A percentile compares a stretch with the other conserved stretches of the same genome.
These are phyloP conservation scores for Xylocopa sonorina DNA, from an alignment of 1,140 invertebrate species.

Conservation along the genomic window DNA sequence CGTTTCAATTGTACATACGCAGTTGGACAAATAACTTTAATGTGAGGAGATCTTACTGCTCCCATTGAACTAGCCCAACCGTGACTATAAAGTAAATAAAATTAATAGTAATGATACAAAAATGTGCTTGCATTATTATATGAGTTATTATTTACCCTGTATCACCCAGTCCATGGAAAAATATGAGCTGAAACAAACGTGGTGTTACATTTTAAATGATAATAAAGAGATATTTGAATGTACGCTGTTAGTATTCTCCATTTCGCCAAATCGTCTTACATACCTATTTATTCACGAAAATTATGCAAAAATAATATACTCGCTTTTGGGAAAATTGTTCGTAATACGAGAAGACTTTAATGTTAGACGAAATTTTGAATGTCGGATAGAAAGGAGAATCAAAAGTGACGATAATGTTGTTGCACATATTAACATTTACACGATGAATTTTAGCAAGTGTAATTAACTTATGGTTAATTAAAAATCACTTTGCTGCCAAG, in stretches of 20 bases:
- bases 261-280: neutral
- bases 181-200: slow-evolving; percentile 80
- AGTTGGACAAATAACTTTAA: slow-evolving; percentile 97
- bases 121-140: slow-evolving; percentile 17
- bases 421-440: neutral
- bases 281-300: neutral
- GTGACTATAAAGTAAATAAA: slow-evolving; percentile 85
- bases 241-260: neutral
- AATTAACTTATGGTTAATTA: slow-evolving; percentile 60
- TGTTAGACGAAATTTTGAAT: neutral
- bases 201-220: neutral
- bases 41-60: slow-evolving; percentile 89
- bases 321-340: neutral
- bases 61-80: slow-evolving; percentile 95
- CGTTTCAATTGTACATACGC: slow-evolving; percentile 84
- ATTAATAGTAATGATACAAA: slow-evolving; percentile 41
- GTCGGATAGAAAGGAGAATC: neutral
- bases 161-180: slow-evolving; percentile 83
- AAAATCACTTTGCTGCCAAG: slow-evolving; percentile 22
- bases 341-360: neutral
- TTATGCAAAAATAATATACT: neutral
- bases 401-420: neutral
- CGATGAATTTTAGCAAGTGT: slow-evolving; percentile 4
- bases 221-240: neutral
- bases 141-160: slow-evolving; percentile 78